A percentile compares a stretch with the other conserved stretches of the same genome.
These are phyloP conservation scores for Urophycis tenuis DNA, from an alignment of 2,797 vertebrate genomes.

Conservation along the genomic window DNA sequence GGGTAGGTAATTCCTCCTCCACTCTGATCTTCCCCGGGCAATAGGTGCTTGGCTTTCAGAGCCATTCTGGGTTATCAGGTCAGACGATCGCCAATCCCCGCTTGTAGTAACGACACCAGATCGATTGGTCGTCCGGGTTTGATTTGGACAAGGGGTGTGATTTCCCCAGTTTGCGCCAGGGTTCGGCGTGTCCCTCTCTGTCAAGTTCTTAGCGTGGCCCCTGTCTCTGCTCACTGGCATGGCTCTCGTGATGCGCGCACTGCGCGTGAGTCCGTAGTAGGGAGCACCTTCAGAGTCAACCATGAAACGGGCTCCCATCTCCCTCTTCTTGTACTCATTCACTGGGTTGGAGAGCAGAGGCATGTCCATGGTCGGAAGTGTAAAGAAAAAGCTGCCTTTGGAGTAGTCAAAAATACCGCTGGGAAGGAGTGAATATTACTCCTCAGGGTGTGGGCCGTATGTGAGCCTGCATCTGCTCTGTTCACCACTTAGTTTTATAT, in stretches of 20 bases:
- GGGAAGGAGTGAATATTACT: constrained; percentile 29
- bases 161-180: constrained; percentile 14
- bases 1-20: constrained; percentile 29
- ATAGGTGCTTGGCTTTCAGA: constrained; percentile 27
- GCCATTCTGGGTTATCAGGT: constrained; percentile 30
- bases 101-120: neutral
- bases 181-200: neutral
- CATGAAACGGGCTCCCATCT: constrained; percentile 47
- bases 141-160: constrained; percentile 24
- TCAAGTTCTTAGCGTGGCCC: neutral
- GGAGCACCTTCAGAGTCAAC: constrained; percentile 63
- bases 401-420: constrained; percentile 40
- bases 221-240: neutral
- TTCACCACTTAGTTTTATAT: neutral
- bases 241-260: constrained; percentile 34
- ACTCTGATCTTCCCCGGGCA: constrained; percentile 40
- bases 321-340: constrained; percentile 30
- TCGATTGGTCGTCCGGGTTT: constrained; percentile 25
- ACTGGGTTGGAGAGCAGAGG: constrained; percentile 37
- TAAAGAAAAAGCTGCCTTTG: constrained; percentile 49
- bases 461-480: neutral
- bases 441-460: neutral
- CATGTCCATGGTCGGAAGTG: constrained; percentile 61
- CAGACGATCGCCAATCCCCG: constrained; percentile 15
- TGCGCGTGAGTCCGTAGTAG: constrained; percentile 38